phyloP scores from a whole-genome alignment of 1,140 invertebrate species.

The Megathymus violae region DNA sequence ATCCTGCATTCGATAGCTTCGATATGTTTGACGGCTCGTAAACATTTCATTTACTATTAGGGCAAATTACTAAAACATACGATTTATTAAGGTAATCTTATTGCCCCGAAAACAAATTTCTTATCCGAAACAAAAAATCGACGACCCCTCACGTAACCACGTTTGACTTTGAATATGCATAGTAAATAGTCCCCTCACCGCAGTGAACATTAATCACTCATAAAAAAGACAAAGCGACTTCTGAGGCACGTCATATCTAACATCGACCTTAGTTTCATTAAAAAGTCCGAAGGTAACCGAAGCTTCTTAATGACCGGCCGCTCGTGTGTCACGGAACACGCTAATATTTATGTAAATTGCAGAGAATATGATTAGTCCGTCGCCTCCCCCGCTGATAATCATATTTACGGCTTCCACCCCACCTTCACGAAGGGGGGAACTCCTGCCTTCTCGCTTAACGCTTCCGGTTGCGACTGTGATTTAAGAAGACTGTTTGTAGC shows the following conservation, averaged over 20 bases:
- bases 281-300: slow-evolving; percentile 46
- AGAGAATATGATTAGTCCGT: slow-evolving; percentile 81
- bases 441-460: slow-evolving; percentile 30
- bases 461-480: slow-evolving; percentile 35
- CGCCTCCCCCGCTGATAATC: slow-evolving; percentile 79
- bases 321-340: slow-evolving; percentile 76
- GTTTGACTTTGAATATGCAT: slow-evolving; percentile 62
- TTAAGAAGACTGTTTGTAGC: slow-evolving; percentile 25
- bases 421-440: slow-evolving; percentile 32
- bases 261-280: slow-evolving; percentile 71
- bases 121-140: slow-evolving; percentile 44
- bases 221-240: slow-evolving; percentile 78
- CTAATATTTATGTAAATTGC: slow-evolving; percentile 83
- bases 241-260: slow-evolving; percentile 61
- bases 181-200: slow-evolving; percentile 46
- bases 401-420: slow-evolving; percentile 71
- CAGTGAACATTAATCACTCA: slow-evolving; percentile 72
- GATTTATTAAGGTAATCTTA: neutral
- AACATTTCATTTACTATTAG: too few species aligned
- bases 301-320: slow-evolving; percentile 62
- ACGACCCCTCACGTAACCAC: slow-evolving; percentile 36
- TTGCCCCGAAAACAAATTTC: slow-evolving; percentile 31
- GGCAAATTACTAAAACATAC: neutral
- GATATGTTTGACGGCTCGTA: too few species aligned
- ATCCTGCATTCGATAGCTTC: too few species aligned